Base-by-base conservation (phyloP, 2,113 vertebrate species). In the Siniperca chuatsi region DNA sequence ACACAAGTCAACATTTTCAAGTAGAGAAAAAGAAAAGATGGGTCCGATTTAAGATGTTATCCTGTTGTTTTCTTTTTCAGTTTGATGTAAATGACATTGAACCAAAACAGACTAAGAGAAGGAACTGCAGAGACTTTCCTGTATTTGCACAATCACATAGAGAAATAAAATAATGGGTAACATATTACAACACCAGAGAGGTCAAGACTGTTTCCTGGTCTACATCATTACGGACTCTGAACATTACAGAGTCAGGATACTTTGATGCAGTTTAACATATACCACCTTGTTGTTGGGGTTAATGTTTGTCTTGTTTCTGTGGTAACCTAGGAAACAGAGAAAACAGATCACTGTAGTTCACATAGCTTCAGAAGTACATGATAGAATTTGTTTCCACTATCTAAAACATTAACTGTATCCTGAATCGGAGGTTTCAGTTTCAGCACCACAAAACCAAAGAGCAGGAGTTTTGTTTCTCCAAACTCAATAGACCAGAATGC, bases 251-350 rank as follows among this genome's bases (percentile, higher is more conserved):
- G 23, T 20, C 29, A 50, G 2, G 58, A 76, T 15, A 48, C 40
- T 18, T n/a, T 40, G 25, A 67, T 6, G 3, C n/a, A 33, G 76
- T 33, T 29, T 1, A 37, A 29, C 25, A 44, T 37, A 16, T 18
- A 50, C 15, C 21, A 37, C 15, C 11, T 29, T 65, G 58, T 37
- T 65, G 20, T 48, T 65, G 12, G 15, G 12, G 18, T 58, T 44
- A 16, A 23, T 1, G 8, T 35, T 54, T 33, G 40, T 44, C 55
- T 18, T 83, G 35, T 77, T 76, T 55, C 48, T 64, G 37, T 25
- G 66, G 81, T 77, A 25, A 71, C 3, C 10, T 21, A 16, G 40
- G 60, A 70, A 75, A 71, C 64, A 60, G n/a, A 76, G 8, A 33
- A 74, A 73, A 50, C 62, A 69, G 23, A 65, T 73, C 12, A 50